phyloP scores from a whole-genome alignment of 1,140 invertebrate genomes.

The Drosophila nigromelanica region DNA sequence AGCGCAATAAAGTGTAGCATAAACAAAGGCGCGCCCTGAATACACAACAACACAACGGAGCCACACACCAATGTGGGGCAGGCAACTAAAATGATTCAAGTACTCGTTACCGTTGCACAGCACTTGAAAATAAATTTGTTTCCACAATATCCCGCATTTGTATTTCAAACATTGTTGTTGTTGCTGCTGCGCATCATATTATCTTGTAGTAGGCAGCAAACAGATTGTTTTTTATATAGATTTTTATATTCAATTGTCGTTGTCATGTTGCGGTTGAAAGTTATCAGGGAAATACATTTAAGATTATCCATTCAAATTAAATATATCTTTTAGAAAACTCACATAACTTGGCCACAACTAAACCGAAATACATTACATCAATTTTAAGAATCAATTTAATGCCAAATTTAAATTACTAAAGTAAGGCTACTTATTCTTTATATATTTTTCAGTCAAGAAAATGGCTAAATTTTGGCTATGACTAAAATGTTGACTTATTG shows the following conservation, averaged over 20 bases:
- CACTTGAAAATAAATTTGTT: constrained; percentile 80
- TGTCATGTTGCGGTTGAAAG: constrained; percentile 10
- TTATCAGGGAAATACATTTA: not conserved
- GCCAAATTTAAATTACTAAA: too few relatives aligned
- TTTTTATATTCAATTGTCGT: constrained; percentile 57
- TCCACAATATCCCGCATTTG: constrained; percentile 59
- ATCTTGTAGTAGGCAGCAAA: constrained; percentile 44
- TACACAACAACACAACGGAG: constrained; percentile 41
- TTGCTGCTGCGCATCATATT: constrained; percentile 30
- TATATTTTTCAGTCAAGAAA: too few relatives aligned
- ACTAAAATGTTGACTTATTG: too few relatives aligned
- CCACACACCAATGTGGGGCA: constrained; percentile 8
- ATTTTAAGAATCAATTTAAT: too few relatives aligned
- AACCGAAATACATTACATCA: too few relatives aligned
- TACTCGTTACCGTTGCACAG: constrained; percentile 49
- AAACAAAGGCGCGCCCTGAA: constrained; percentile 76
- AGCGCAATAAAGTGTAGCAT: constrained; percentile 82
- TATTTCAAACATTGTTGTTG: constrained; percentile 44
- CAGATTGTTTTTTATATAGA: constrained; percentile 51
- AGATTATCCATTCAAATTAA: not conserved
- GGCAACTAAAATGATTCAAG: constrained; percentile 57
- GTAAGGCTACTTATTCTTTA: too few relatives aligned
- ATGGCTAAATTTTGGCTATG: too few relatives aligned
- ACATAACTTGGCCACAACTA: too few relatives aligned
- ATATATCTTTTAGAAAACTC: too few relatives aligned